Conservation (phyloP, 2,888 invertebrate genomes). For the Drosophila neonasuta region DNA sequence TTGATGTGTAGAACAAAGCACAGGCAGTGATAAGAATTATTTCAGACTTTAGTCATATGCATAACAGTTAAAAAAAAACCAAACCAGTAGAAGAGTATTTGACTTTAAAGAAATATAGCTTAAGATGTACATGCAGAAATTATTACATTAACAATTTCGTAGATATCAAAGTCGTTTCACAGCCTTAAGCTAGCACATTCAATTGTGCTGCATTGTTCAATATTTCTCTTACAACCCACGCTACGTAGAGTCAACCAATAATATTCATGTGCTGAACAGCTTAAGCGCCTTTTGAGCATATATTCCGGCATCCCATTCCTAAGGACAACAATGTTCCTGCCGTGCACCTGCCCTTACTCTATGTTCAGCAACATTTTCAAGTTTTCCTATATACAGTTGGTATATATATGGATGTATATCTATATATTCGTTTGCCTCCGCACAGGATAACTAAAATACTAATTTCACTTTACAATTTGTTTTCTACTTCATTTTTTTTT, state of each 20-base stretch:
- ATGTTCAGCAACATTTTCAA: conserved; percentile 50
- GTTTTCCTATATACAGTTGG: conserved; percentile 21
- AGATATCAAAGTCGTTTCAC: background rate
- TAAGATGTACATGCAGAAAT: too few species aligned
- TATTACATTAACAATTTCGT: background rate
- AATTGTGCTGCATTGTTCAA: background rate
- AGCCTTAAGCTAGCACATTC: background rate
- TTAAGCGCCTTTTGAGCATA: conserved; percentile 45
- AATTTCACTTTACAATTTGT: conserved; percentile 77
- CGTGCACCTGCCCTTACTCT: conserved; percentile 29
- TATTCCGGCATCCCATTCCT: conserved; percentile 12
- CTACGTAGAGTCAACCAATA: conserved; percentile 14
- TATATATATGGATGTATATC: conserved; percentile 9
- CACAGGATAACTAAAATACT: conserved; percentile 76
- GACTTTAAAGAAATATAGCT: too few species aligned
- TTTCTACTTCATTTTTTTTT: conserved; percentile 51
- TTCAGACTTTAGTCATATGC: too few species aligned
- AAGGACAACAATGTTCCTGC: conserved; percentile 1
- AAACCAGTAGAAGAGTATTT: too few species aligned
- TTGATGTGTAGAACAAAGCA: too few species aligned
- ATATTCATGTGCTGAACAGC: conserved; percentile 32
- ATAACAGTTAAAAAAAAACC: too few species aligned
- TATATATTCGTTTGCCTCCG: conserved; percentile 53
- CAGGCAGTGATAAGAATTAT: too few species aligned
- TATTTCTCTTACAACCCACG: conserved; percentile 20